Conservation (phyloP, 2,888 invertebrate species). For the Seira musarum region DNA sequence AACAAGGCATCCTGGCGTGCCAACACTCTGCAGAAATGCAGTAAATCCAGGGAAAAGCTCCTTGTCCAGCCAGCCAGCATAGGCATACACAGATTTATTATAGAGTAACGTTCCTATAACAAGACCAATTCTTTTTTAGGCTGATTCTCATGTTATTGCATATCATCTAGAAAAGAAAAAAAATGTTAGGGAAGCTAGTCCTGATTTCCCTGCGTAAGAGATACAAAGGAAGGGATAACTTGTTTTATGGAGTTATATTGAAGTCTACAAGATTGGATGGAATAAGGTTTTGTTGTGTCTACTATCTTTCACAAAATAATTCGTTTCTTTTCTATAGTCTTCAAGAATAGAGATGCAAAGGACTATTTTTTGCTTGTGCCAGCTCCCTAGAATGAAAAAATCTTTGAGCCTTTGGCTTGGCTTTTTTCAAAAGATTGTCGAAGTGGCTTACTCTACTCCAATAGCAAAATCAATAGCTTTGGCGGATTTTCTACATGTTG, state of each 20-base stretch:
- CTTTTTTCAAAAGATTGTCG: not conserved
- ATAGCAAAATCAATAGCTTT: conserved; percentile 55
- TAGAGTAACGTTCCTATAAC: not conserved
- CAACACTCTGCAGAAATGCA: conserved; percentile 53
- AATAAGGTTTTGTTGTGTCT: not conserved
- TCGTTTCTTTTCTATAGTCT: not conserved
- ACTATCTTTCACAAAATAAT: conserved; percentile 10
- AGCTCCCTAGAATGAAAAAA: conserved; percentile 34
- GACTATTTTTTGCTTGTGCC: not conserved
- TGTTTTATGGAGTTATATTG: not conserved
- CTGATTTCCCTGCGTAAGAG: not conserved
- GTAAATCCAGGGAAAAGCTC: conserved; percentile 51
- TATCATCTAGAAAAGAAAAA: not conserved
- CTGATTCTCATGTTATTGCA: not conserved
- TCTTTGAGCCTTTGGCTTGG: conserved; percentile 40
- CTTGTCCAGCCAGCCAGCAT: too few relatives aligned
- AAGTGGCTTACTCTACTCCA: conserved; percentile 13
- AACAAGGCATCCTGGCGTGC: conserved; percentile 52
- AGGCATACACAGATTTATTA: not conserved
- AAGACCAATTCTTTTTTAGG: not conserved
- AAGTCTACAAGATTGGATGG: too few relatives aligned
- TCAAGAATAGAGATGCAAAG: conserved; percentile 27
- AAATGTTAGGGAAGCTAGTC: not conserved
- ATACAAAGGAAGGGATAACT: not conserved
- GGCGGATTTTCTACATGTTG: not conserved